These are phyloP conservation scores for Cephus spinipes DNA, from an alignment of 2,888 invertebrate species.

Conservation along the genomic window DNA sequence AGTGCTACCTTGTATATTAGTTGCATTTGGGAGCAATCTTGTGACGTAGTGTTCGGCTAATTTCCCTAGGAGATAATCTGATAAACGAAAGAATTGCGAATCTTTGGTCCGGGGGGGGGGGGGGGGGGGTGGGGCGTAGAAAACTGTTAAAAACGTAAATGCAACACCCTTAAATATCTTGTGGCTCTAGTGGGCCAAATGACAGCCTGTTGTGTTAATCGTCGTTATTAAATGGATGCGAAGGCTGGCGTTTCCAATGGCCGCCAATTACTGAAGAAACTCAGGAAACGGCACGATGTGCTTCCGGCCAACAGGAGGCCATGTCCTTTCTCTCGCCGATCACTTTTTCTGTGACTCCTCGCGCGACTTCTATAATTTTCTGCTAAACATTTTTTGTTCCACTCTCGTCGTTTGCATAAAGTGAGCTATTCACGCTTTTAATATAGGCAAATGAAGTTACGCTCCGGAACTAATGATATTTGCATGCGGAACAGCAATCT, in stretches of 20 bases:
- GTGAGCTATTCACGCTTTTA: slow-evolving; percentile 57
- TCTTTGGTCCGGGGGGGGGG: too few species aligned
- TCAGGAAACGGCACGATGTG: background rate
- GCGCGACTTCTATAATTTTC: background rate
- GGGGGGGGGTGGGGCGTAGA: too few species aligned
- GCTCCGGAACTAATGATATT: slow-evolving; percentile 63
- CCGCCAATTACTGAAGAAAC: background rate
- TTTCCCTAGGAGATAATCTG: too few species aligned
- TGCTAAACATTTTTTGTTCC: slow-evolving; percentile 4
- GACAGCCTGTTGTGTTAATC: background rate
- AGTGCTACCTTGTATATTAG: too few species aligned
- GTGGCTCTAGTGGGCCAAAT: too few species aligned
- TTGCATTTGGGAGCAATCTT: too few species aligned
- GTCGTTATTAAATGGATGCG: background rate
- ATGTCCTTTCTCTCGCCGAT: slow-evolving; percentile 12
- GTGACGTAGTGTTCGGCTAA: too few species aligned
- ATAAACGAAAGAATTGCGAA: too few species aligned
- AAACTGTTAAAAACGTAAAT: too few species aligned
- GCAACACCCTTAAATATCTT: too few species aligned
- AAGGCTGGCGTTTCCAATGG: too few species aligned
- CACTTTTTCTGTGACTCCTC: too few species aligned
- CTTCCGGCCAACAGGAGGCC: background rate
- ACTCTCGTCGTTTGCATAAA: slow-evolving; percentile 51
- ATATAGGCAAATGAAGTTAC: slow-evolving; percentile 63
- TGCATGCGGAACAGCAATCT: slow-evolving; percentile 60